phyloP scores from a whole-genome alignment of 2,113 vertebrate species.

The Sporophila hypoxantha region DNA sequence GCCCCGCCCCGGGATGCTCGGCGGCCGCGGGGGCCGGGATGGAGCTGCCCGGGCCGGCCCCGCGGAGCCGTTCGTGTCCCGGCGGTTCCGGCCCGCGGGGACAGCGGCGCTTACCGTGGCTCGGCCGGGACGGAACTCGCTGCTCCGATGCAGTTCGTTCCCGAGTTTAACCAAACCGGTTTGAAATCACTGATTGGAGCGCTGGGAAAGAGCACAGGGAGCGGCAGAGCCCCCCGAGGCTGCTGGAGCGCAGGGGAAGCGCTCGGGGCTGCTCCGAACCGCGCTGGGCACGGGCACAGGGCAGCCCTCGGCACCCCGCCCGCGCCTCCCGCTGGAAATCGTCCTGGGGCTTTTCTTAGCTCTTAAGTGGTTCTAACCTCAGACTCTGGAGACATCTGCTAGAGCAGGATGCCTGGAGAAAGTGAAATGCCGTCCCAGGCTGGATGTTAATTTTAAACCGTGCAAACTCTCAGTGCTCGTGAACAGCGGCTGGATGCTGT shows the following conservation, averaged over 20 bases:
- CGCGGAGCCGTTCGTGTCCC: neutral
- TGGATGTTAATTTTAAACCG: neutral
- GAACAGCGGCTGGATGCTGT: rapidly evolving
- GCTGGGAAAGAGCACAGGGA: neutral
- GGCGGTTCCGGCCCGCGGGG: too few relatives aligned
- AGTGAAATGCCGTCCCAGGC: neutral
- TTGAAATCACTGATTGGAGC: neutral
- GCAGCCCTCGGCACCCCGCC: neutral
- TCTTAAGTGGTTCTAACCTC: neutral
- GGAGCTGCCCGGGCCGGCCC: neutral
- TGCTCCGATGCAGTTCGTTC: rapidly evolving
- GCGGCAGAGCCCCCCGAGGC: neutral
- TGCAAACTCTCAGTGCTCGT: rapidly evolving
- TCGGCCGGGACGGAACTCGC: neutral
- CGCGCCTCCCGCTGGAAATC: neutral
- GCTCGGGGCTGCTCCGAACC: neutral
- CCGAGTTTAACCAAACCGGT: neutral
- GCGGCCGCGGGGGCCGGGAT: neutral
- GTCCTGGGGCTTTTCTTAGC: neutral
- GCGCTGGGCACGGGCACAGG: neutral
- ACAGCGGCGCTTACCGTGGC: neutral
- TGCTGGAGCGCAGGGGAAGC: neutral
- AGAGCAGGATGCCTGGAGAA: neutral
- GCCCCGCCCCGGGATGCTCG: neutral
- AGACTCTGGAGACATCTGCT: neutral